These are phyloP conservation scores for Isoperla grammatica DNA, from an alignment of 2,888 invertebrate genomes.

Conservation along the genomic window DNA sequence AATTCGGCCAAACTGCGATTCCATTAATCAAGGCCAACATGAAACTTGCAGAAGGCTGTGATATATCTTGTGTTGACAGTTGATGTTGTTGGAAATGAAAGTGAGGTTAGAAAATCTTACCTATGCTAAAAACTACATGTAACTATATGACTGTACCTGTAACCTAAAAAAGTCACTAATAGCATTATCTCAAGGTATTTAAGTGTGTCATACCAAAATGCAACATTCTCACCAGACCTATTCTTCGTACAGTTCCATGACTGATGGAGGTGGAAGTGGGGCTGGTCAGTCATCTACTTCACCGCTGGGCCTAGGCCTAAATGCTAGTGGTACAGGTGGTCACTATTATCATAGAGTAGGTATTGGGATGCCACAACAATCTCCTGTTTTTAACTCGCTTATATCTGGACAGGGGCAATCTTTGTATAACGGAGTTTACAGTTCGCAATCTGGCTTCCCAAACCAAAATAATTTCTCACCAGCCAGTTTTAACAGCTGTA, in stretches of 20 bases:
- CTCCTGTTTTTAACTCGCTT: conserved; percentile 24
- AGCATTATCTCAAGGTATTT: no score
- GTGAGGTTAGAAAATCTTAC: no score
- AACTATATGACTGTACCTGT: no score
- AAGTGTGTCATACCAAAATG: no score
- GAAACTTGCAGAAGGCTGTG: no score
- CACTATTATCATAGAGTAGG: conserved; percentile 23
- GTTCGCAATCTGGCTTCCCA: conserved; percentile 21
- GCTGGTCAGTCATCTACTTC: conserved; percentile 3
- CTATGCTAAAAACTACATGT: no score
- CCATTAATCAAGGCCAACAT: no score
- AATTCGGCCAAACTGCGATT: no score
- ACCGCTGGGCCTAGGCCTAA: background rate
- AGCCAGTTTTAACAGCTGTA: conserved; percentile 22
- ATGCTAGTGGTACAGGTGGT: conserved; percentile 17
- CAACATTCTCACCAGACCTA: conserved; percentile 7
- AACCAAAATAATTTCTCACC: conserved; percentile 25
- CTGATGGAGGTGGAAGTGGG: conserved; percentile 9
- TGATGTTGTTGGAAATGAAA: no score
- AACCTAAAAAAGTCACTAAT: no score
- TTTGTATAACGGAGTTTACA: conserved; percentile 26
- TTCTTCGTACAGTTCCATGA: conserved; percentile 9
- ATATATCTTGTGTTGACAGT: no score
- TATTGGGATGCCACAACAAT: conserved; percentile 22
- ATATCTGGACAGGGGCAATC: conserved; percentile 23